These are phyloP conservation scores for Goniozus legneri DNA, from an alignment of 1,140 invertebrate species.

Conservation along the genomic window DNA sequence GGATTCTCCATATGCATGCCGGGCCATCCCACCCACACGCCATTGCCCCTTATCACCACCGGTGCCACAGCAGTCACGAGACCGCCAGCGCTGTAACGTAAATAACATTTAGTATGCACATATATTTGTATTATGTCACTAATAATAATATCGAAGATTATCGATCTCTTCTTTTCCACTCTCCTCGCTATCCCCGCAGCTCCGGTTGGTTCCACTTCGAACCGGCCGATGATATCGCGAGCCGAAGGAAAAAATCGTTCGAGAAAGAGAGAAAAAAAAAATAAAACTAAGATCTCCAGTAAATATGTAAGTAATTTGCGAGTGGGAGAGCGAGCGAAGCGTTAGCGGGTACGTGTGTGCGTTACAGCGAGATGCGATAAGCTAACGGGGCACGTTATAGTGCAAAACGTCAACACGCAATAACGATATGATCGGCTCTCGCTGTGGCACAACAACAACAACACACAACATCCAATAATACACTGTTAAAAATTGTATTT, in stretches of 20 bases:
- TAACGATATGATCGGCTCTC: too few species aligned
- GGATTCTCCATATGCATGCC: slow-evolving; percentile 75
- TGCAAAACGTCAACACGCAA: too few species aligned
- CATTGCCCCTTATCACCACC: slow-evolving; percentile 77
- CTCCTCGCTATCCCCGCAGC: too few species aligned
- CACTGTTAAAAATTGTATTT: too few species aligned
- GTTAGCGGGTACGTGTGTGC: too few species aligned
- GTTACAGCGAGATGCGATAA: too few species aligned
- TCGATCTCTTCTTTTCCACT: slow-evolving; percentile 2
- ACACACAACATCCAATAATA: too few species aligned
- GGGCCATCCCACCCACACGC: slow-evolving; percentile 88
- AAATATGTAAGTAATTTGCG: slow-evolving; percentile 16
- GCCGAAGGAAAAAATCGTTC: slow-evolving; percentile 3
- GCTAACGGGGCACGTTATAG: too few species aligned
- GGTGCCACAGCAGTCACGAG: slow-evolving; percentile 87
- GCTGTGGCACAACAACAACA: too few species aligned
- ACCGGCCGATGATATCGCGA: neutral
- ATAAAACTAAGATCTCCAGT: neutral
- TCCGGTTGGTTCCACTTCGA: neutral
- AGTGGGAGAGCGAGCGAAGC: too few species aligned
- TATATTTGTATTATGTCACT: neutral
- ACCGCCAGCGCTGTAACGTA: slow-evolving; percentile 69
- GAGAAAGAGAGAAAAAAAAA: neutral
- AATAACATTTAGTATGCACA: neutral
- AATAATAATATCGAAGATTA: slow-evolving; percentile 4